phyloP scores from a whole-genome alignment of 2,797 vertebrate genomes.

The Sebastes hubbsi region DNA sequence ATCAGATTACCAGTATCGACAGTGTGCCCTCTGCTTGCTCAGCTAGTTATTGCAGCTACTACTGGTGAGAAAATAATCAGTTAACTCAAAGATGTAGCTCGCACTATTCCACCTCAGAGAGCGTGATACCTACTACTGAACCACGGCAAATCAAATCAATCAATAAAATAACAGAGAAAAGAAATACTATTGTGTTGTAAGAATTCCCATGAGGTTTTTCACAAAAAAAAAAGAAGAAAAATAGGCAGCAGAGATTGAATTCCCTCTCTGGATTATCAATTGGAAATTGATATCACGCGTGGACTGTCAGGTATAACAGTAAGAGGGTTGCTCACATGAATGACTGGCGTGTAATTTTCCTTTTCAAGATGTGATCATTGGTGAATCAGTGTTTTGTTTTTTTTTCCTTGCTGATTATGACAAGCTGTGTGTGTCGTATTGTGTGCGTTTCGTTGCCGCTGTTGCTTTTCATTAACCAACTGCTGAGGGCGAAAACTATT shows the following conservation, averaged over 20 bases:
- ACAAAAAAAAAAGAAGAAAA: neutral
- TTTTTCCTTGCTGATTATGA: neutral
- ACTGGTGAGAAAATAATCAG: constrained; percentile 1
- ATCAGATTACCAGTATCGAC: neutral
- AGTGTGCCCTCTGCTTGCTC: constrained; percentile 19
- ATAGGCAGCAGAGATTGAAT: neutral
- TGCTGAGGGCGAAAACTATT: neutral
- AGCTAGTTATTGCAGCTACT: constrained; percentile 7
- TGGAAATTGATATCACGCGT: neutral
- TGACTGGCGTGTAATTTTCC: neutral
- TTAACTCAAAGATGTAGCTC: neutral
- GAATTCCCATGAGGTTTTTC: neutral
- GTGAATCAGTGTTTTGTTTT: neutral
- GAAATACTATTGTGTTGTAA: neutral
- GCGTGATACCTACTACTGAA: neutral
- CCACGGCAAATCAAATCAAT: constrained; percentile 1
- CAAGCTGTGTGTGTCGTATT: neutral
- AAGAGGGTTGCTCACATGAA: neutral
- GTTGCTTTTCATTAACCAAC: neutral
- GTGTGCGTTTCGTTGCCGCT: neutral
- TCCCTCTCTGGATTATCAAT: constrained; percentile 1
- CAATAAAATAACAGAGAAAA: constrained; percentile 6
- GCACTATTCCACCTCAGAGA: constrained; percentile 9
- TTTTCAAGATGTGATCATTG: neutral
- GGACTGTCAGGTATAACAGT: neutral